Percentiles rank a stretch among this genome's conserved stretches.
Evolutionary conservation across 2,888 invertebrate species (phyloP).

Genomic region (Rotaria macrura): DNA sequence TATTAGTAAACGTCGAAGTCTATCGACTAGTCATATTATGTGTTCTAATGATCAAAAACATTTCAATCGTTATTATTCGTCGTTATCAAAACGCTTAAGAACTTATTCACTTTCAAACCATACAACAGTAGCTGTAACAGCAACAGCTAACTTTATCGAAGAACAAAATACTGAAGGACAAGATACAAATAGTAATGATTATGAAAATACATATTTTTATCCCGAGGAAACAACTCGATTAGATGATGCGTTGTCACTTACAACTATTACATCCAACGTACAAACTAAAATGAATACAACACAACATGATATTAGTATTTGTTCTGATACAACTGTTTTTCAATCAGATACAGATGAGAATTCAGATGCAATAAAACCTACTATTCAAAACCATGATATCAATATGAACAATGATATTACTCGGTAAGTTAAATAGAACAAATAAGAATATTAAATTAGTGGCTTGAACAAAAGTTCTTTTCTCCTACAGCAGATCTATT

Average conservation of each 20-base stretch:
- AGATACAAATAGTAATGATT: background rate
- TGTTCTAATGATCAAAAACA: background rate
- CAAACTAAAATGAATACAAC: background rate
- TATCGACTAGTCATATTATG: background rate
- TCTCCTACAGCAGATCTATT: too few species aligned
- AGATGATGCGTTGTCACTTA: background rate
- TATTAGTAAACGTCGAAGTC: background rate
- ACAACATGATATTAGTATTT: background rate
- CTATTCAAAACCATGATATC: background rate
- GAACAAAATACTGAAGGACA: background rate
- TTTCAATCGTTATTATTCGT: background rate
- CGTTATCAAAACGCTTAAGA: background rate
- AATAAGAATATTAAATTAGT: too few species aligned
- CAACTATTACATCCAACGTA: background rate
- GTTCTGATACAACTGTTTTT: background rate
- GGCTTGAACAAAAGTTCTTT: too few species aligned
- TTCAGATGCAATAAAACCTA: background rate
- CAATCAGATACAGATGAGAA: background rate
- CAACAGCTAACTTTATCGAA: background rate
- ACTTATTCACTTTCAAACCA: background rate
- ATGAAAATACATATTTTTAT: conserved; percentile 12
- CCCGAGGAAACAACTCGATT: background rate
- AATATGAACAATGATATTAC: background rate
- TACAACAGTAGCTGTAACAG: background rate
- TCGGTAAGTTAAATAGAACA: background rate